Conservation (phyloP, 1,140 invertebrate species). For the Coelopa frigida region DNA sequence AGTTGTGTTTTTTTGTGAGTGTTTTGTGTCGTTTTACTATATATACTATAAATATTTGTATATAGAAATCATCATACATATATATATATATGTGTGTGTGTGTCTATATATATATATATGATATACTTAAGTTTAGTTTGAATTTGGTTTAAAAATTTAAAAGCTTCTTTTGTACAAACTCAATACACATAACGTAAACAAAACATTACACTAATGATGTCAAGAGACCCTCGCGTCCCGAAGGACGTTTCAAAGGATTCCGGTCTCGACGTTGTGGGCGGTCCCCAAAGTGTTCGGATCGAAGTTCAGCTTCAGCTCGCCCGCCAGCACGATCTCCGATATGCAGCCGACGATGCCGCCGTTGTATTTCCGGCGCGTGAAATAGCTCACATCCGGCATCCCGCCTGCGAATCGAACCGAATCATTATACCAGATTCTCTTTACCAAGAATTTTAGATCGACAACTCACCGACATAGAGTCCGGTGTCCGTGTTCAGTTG, state of each 20-base stretch:
- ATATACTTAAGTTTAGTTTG: slow-evolving; percentile 21
- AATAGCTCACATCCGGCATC: slow-evolving; percentile 61
- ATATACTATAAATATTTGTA: slow-evolving; percentile 20
- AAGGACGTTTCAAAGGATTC: slow-evolving; percentile 38
- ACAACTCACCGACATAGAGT: slow-evolving; percentile 71
- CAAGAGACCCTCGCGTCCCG: slow-evolving; percentile 35
- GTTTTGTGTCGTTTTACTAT: slow-evolving; percentile 18
- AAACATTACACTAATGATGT: slow-evolving; percentile 22
- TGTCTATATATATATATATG: slow-evolving; percentile 23
- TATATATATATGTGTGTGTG: slow-evolving; percentile 19
- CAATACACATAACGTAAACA: slow-evolving; percentile 16
- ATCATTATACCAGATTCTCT: no score
- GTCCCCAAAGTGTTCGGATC: slow-evolving; percentile 41
- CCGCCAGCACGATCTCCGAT: slow-evolving; percentile 68
- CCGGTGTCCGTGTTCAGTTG: slow-evolving; percentile 79
- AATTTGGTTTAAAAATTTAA: slow-evolving; percentile 9
- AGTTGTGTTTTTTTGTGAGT: slow-evolving; percentile 22
- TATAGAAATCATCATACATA: slow-evolving; percentile 20
- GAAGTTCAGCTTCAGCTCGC: slow-evolving; percentile 56
- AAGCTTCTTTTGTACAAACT: slow-evolving; percentile 16
- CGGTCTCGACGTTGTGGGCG: slow-evolving; percentile 42
- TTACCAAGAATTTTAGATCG: no score
- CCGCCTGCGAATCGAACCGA: slow-evolving; percentile 53
- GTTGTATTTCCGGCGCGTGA: slow-evolving; percentile 59
- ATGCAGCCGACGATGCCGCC: slow-evolving; percentile 72